phyloP scores from a whole-genome alignment of 2,797 vertebrate species.

The Channallabes apus region DNA sequence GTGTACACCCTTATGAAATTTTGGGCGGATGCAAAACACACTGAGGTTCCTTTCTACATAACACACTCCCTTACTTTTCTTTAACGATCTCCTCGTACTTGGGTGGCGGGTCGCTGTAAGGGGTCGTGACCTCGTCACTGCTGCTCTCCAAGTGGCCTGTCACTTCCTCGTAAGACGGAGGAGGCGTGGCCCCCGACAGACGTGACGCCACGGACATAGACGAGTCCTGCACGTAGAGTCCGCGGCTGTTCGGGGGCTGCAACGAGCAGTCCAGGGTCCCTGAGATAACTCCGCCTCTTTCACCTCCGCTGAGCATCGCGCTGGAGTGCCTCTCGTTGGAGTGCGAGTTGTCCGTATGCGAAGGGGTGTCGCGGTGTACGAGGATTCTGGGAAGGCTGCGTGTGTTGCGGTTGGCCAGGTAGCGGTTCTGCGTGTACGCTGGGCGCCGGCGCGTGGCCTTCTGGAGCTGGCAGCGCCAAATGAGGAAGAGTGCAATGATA shows the following conservation, averaged over 20 bases:
- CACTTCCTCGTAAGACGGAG: conserved; percentile 87
- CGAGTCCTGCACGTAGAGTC: conserved; percentile 76
- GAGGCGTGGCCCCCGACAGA: conserved; percentile 82
- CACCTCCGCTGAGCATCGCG: conserved; percentile 55
- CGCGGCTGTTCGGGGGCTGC: conserved; percentile 66
- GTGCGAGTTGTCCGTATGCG: conserved; percentile 63
- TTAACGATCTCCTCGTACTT: conserved; percentile 88
- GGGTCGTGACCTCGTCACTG: conserved; percentile 75
- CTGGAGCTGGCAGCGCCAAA: conserved; percentile 89
- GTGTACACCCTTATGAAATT: not conserved
- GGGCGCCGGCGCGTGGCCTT: conserved; percentile 83
- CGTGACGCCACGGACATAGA: conserved; percentile 74
- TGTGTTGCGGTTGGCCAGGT: conserved; percentile 76
- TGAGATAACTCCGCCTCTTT: conserved; percentile 48
- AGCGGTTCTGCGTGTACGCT: conserved; percentile 83
- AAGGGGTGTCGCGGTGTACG: conserved; percentile 76
- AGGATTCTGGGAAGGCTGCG: conserved; percentile 83
- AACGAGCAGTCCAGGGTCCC: conserved; percentile 46
- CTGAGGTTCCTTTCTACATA: conserved; percentile 1
- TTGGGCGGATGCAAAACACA: conserved; percentile 11
- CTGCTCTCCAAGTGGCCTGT: conserved; percentile 82
- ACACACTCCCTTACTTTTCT: conserved; percentile 59
- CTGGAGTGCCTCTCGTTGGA: conserved; percentile 54
- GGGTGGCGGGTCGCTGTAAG: conserved; percentile 81
- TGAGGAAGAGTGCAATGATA: conserved; percentile 86